Conservation (phyloP, 1,140 invertebrate species). For the Notospermus geniculatus region DNA sequence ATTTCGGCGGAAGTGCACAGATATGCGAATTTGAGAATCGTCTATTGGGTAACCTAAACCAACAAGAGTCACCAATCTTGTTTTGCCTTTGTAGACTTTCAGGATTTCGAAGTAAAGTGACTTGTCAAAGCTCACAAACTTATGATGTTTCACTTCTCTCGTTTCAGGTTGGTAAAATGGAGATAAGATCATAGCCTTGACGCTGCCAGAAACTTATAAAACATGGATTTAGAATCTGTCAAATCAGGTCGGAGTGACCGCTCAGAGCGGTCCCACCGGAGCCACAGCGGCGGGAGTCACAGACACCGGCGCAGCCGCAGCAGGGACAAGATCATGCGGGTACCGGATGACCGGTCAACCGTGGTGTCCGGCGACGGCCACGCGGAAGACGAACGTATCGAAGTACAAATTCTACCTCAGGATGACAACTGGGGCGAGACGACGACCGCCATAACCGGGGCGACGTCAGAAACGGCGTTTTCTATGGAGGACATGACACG, state of each 20-base stretch:
- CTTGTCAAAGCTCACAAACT: no score
- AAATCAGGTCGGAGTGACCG: constrained; percentile 52
- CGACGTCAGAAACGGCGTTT: constrained; percentile 79
- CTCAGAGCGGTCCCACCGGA: constrained; percentile 50
- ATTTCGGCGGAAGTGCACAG: no score
- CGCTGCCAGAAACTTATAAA: no score
- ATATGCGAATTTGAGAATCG: no score
- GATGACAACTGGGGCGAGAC: constrained; percentile 99
- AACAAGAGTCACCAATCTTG: no score
- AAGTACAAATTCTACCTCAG: constrained; percentile 84
- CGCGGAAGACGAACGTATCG: constrained; percentile 65
- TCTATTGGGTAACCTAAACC: no score
- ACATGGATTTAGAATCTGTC: constrained; percentile 46
- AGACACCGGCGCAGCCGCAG: constrained; percentile 28
- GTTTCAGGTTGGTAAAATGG: no score
- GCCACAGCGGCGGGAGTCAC: constrained; percentile 30
- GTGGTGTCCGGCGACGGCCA: constrained; percentile 43
- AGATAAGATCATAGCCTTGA: no score
- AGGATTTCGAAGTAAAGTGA: no score
- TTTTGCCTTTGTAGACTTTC: no score
- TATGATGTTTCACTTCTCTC: no score
- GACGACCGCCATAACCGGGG: constrained; percentile 93
- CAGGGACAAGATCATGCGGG: constrained; percentile 24
- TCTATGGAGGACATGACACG: constrained; percentile 79
- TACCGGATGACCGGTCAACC: constrained; percentile 47